Conservation (phyloP, 2,888 invertebrate genomes). For the Xiphydria camelus region DNA sequence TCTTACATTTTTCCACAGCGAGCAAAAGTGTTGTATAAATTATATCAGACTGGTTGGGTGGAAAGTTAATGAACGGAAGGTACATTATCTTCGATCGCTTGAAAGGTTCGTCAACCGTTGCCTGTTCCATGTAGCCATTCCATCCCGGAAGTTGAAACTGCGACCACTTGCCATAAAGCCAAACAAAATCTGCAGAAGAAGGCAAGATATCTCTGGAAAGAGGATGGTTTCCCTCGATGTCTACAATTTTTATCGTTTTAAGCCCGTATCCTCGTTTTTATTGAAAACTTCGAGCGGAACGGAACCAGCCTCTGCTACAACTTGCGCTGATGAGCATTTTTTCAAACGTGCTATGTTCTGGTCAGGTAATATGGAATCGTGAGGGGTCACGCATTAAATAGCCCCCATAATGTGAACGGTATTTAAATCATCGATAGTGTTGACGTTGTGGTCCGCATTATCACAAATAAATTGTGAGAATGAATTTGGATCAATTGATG, state of each 20-base stretch:
- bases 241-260: conserved; percentile 23
- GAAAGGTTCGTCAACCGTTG: conserved; percentile 6
- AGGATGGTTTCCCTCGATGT: conserved; percentile 21
- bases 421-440: no score
- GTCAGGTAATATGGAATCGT: conserved; percentile 17
- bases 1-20: conserved; percentile 3
- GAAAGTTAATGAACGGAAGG: conserved; percentile 19
- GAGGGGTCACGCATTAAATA: conserved; percentile 21
- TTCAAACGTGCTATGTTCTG: no score
- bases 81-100: conserved; percentile 13
- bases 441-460: not conserved
- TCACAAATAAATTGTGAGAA: conserved; percentile 23
- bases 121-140: conserved; percentile 21
- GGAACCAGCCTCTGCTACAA: conserved; percentile 6
- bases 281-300: conserved; percentile 20
- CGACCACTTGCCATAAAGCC: conserved; percentile 26
- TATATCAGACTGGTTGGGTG: conserved; percentile 15
- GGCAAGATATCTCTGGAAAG: conserved; percentile 26
- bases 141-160: conserved; percentile 18
- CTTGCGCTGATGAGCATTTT: no score
- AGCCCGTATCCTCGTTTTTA: conserved; percentile 23
- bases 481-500: conserved; percentile 17
- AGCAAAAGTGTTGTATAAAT: conserved; percentile 16
- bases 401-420: conserved; percentile 24
- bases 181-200: conserved; percentile 17